Evolutionary conservation across 2,797 vertebrate species (phyloP).

Genomic region (Gobionotothen gibberifrons): DNA sequence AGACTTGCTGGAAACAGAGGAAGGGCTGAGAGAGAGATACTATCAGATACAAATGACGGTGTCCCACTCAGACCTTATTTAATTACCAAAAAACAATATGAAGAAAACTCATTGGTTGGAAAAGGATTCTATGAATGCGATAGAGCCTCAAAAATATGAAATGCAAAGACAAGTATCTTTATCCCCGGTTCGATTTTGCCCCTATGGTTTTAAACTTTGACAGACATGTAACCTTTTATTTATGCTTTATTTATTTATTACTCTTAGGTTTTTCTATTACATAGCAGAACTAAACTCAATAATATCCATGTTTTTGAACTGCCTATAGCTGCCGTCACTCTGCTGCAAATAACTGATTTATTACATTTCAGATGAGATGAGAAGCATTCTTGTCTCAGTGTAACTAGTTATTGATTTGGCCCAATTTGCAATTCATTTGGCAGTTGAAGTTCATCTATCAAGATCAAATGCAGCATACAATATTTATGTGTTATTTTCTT

Average conservation of each 20-base stretch:
- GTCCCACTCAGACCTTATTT: constrained; percentile 61
- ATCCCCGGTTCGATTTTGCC: background rate
- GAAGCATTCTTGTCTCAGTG: constrained; percentile 31
- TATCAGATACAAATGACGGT: constrained; percentile 50
- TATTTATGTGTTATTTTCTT: constrained; percentile 9
- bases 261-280: background rate
- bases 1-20: constrained; percentile 35
- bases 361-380: constrained; percentile 36
- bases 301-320: background rate
- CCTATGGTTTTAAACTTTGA: background rate
- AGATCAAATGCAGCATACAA: background rate
- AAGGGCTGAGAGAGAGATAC: constrained; percentile 16
- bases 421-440: constrained; percentile 28
- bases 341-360: constrained; percentile 29
- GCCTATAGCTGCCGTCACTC: background rate
- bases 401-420: constrained; percentile 29
- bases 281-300: background rate
- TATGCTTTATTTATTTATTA: background rate
- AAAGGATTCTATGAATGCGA: constrained; percentile 39
- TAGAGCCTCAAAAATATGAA: constrained; percentile 28
- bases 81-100: constrained; percentile 72
- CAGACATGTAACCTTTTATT: constrained; percentile 1
- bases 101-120: constrained; percentile 42
- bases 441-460: constrained; percentile 22
- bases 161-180: constrained; percentile 5